Base-by-base conservation (phyloP, 2,797 vertebrate species). In the Sparidentex hasta region DNA sequence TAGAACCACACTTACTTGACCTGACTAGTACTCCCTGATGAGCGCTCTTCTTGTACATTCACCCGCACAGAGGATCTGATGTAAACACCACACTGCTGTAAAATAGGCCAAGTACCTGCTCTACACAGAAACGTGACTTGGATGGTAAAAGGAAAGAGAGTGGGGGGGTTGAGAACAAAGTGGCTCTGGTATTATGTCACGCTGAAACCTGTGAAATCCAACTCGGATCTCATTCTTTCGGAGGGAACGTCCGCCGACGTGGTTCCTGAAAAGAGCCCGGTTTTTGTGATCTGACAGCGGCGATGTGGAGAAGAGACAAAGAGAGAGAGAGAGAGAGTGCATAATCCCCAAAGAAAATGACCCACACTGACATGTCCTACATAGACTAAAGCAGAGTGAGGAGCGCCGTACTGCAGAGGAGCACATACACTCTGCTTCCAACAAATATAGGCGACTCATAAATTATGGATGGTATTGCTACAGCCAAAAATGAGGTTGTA, bases 401-500 rank as follows among this genome's bases (percentile, higher is more conserved):
- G 47, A 80, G 64, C 47, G 38, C 57, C 58, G 51, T 29, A 23
- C 73, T 65, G 59, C 70, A 64, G 83, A 68, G 67, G 18, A 33
- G 48, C 62, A 55, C 14, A 21, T 59, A 59, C 4, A 29, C 62
- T 69, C 46, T 1, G 67, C 82, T 78, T 52, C 82, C 78, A 65
- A 75, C 88, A 85, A 85, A 91, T 86, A 84, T 74, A 78, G 81
- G 80, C 21, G 71, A 64, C 71, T 85, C 78, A 69, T 93, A 21
- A 71, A 93, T 93, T 76, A 94, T 92, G 67, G 1, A 92, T 89
- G 76, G 5, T 3, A 47, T 85, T 83, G 72, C 74, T 85, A 79
- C 65, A n/a, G 71, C 52, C 73, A 80, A 80, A 90, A 91, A 84
- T 29, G 14, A 82, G 80, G 81, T 80, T 83, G 73, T 88, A 88